A percentile compares a stretch with the other conserved stretches of the same genome.
phyloP scores from a whole-genome alignment of 2,888 invertebrate species.

The Maniola hyperantus region DNA sequence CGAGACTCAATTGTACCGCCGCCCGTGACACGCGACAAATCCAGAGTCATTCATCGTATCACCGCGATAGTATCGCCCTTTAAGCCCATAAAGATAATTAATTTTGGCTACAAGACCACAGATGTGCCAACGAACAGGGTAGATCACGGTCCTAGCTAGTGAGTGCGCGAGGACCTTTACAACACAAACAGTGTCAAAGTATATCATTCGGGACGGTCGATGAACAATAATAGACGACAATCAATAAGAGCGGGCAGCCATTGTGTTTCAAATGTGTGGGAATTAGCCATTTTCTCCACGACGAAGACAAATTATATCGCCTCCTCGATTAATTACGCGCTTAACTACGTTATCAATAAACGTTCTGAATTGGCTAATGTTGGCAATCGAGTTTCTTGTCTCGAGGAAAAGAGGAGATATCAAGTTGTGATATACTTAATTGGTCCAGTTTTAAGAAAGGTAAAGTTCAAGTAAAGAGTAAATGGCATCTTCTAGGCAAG shows the following conservation, averaged over 20 bases:
- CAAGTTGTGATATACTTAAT: background rate
- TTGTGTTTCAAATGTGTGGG: slow-evolving; percentile 79
- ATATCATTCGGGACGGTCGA: slow-evolving; percentile 71
- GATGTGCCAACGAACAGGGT: too few relatives aligned
- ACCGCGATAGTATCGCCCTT: too few relatives aligned
- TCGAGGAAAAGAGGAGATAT: background rate
- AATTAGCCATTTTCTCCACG: slow-evolving; percentile 80
- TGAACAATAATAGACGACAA: slow-evolving; percentile 79
- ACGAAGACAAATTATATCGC: slow-evolving; percentile 80
- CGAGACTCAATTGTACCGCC: too few relatives aligned
- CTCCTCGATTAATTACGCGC: slow-evolving; percentile 78
- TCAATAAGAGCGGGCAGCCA: slow-evolving; percentile 74
- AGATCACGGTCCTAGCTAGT: background rate
- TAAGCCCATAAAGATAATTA: too few relatives aligned
- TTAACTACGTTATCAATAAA: slow-evolving; percentile 64
- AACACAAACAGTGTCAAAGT: slow-evolving; percentile 67
- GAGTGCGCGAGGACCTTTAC: slow-evolving; percentile 42
- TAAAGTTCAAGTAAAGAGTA: too few relatives aligned
- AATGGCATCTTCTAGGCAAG: too few relatives aligned
- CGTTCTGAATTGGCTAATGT: slow-evolving; percentile 36
- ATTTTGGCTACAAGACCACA: too few relatives aligned
- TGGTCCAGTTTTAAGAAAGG: background rate
- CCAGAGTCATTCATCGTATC: too few relatives aligned
- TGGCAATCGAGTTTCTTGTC: slow-evolving; percentile 28
- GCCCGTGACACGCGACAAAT: too few relatives aligned